Evolutionary conservation across 2,888 invertebrate genomes (phyloP), one percentile per base, ranked within the genome.

Genomic region (Drosophila maculinotata): DNA sequence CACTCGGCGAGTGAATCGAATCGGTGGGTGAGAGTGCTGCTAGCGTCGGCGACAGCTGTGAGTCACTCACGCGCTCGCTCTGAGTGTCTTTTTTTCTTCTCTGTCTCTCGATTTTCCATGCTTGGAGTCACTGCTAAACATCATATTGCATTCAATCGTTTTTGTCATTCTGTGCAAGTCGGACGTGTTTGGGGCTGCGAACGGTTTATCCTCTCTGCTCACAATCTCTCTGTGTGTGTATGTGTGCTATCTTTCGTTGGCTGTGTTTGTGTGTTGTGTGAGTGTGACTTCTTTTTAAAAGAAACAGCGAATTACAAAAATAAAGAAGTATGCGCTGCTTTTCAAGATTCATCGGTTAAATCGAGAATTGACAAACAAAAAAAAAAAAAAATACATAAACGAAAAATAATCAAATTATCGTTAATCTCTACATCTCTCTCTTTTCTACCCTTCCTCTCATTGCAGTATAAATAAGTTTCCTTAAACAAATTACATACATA

Each of bases 391-490:
- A 28, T 51, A 53, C 25, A 26, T 47, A 36, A 39, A 41, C n/a
- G 20, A 35, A 56, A 62, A 33, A 45, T 57, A 53, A 36, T 35
- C 23, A 38, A 44, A 68, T 49, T 57, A 53, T 71, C 52, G 73
- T 54, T 54, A 62, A 65, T 68, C 59, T 71, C 48, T 69, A 56
- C 69, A 63, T 35, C 53, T 77, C 48, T 56, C 33, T 69, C 36
- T 70, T 64, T 66, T 76, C 64, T 65, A 68, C 53, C 74, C 70
- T 68, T n/a, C n/a, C 56, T 87, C 73, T 83, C 87, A 56, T 83
- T 83, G 77, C 82, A 83, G 82, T 83, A 76, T 59, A 67, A 82
- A 79, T 81, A 76, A 83, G 68, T 77, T 79, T 74, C 48, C 74
- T 68, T 77, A 71, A 76, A 54, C 44, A 75, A 66, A 79, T 69